A percentile compares a stretch with the other conserved stretches of the same genome.
These are phyloP conservation scores for Brachionus rotundiformis DNA, from an alignment of 1,140 invertebrate species.

Conservation along the genomic window DNA sequence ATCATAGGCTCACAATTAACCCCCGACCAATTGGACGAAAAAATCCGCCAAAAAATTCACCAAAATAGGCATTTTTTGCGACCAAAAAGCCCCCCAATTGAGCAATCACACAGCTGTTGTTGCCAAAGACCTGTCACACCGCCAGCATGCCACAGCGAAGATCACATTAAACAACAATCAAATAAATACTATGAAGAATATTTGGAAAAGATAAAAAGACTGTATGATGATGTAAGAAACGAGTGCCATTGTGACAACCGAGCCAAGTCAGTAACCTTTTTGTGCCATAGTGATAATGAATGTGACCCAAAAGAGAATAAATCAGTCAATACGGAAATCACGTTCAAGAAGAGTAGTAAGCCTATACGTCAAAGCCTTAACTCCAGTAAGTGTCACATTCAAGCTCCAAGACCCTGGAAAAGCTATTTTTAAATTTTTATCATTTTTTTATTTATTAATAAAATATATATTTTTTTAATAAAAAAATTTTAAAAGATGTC, in stretches of 20 bases:
- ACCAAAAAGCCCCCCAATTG: background rate
- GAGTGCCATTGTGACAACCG: background rate
- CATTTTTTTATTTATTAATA: background rate
- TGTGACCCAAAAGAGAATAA: background rate
- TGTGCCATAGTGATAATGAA: background rate
- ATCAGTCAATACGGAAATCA: conserved; percentile 13
- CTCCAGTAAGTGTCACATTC: background rate
- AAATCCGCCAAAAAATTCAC: conserved; percentile 2
- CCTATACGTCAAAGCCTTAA: background rate
- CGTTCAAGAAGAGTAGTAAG: background rate
- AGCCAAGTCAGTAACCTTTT: background rate
- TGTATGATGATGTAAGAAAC: conserved; percentile 19
- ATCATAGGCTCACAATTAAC: conserved; percentile 29
- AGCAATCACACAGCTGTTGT: background rate
- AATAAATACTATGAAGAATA: conserved; percentile 25
- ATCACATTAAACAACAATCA: background rate
- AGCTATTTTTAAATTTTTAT: background rate
- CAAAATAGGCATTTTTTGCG: conserved; percentile 1
- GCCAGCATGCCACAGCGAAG: background rate
- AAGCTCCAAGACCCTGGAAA: conserved; percentile 6
- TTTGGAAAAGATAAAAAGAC: conserved; percentile 3
- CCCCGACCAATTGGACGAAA: conserved; percentile 18
- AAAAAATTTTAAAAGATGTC: conserved; percentile 4
- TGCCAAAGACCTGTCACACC: background rate
- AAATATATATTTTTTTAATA: background rate